These are phyloP conservation scores for Agrochola litura DNA, from an alignment of 2,888 invertebrate species.

Conservation along the genomic window DNA sequence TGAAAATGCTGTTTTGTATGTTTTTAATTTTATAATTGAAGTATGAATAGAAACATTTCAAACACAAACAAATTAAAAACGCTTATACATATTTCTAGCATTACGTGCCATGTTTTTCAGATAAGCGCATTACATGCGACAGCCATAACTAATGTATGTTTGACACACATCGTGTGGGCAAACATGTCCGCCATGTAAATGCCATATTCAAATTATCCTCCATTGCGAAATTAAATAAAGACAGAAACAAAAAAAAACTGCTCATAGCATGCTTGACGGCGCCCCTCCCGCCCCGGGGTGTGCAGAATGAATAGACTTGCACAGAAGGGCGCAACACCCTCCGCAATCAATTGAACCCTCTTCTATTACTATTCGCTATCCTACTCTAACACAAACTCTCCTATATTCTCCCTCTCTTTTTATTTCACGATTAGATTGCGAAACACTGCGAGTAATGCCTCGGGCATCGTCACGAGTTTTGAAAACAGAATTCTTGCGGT, in stretches of 20 bases:
- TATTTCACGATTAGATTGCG: slow-evolving; percentile 79
- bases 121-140: slow-evolving; percentile 39
- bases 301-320: slow-evolving; percentile 79
- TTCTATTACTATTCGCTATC: slow-evolving; percentile 78
- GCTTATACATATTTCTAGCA: slow-evolving; percentile 18
- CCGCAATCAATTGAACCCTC: slow-evolving; percentile 87
- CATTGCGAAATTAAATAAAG: slow-evolving; percentile 89
- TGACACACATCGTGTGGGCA: slow-evolving; percentile 65
- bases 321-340: slow-evolving; percentile 86
- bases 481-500: slow-evolving; percentile 81
- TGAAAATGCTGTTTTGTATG: not conserved
- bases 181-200: slow-evolving; percentile 86
- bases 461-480: slow-evolving; percentile 80
- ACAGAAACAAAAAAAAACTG: slow-evolving; percentile 85
- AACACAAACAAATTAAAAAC: slow-evolving; percentile 30
- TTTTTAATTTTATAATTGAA: slow-evolving; percentile 24
- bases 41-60: slow-evolving; percentile 6
- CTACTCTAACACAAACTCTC: slow-evolving; percentile 66
- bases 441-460: slow-evolving; percentile 79
- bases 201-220: slow-evolving; percentile 87
- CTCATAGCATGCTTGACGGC: slow-evolving; percentile 79
- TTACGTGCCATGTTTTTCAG: slow-evolving; percentile 27
- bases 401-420: slow-evolving; percentile 71
- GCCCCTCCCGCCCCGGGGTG: slow-evolving; percentile 85
- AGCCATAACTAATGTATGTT: slow-evolving; percentile 48